Conservation (phyloP, 2,113 vertebrate species). For the Neomonachus schauinslandi region DNA sequence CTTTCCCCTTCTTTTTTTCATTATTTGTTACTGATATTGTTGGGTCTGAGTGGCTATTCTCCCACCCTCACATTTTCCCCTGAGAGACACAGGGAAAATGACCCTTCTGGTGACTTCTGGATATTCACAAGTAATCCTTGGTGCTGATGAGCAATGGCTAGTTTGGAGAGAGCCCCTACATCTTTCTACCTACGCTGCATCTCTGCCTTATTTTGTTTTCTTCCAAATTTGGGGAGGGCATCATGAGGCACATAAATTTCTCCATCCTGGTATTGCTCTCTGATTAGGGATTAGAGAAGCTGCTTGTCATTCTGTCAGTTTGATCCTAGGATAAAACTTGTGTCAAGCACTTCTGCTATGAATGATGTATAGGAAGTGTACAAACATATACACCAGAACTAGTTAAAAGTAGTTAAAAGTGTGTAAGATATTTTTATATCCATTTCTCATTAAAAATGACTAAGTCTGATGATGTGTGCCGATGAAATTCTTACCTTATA, state of each 20-base stretch:
- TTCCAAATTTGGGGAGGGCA: background rate
- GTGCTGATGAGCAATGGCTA: no score
- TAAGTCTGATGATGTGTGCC: background rate
- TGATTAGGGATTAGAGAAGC: background rate
- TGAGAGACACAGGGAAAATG: background rate
- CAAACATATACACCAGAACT: background rate
- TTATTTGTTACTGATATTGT: background rate
- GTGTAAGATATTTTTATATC: background rate
- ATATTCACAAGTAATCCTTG: no score
- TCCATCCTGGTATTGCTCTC: background rate
- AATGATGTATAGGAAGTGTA: background rate
- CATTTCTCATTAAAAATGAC: background rate
- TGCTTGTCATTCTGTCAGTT: background rate
- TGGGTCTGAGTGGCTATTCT: background rate
- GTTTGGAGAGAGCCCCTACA: background rate
- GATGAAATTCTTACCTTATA: background rate
- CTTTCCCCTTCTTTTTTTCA: background rate
- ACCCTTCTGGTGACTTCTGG: accelerated
- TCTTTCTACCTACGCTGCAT: background rate
- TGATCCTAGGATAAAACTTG: background rate
- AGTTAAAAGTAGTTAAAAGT: background rate
- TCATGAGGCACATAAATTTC: no score
- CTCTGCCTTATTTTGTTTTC: background rate
- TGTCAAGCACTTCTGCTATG: background rate
- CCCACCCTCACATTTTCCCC: background rate